A percentile compares a stretch with the other conserved stretches of the same genome.
Conservation (phyloP, 2,797 vertebrate genomes). For the Gephyroberyx darwinii region DNA sequence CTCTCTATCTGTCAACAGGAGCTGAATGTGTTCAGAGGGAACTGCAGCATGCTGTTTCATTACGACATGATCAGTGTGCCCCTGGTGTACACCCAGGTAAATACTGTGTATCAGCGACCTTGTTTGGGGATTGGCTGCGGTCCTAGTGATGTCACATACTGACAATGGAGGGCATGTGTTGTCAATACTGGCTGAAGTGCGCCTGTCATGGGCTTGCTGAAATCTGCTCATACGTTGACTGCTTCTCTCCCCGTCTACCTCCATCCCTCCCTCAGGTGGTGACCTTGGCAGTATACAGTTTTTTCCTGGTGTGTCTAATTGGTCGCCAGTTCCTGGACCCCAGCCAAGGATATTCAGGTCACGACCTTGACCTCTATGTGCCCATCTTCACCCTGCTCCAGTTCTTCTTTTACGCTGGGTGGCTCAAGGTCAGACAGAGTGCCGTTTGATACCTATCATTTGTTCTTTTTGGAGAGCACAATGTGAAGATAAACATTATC, state of each 20-base stretch:
- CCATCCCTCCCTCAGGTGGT: slow-evolving; percentile 83
- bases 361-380: slow-evolving; percentile 90
- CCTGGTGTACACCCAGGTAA: slow-evolving; percentile 93
- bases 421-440: slow-evolving; percentile 88
- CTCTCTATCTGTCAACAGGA: slow-evolving; percentile 76
- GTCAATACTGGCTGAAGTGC: too few relatives aligned
- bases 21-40: slow-evolving; percentile 86
- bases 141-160: background rate
- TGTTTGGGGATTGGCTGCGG: too few relatives aligned
- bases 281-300: slow-evolving; percentile 93
- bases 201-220: too few relatives aligned
- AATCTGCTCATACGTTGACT: background rate
- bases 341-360: slow-evolving; percentile 86
- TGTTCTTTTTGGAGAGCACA: background rate
- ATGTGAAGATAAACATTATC: background rate
- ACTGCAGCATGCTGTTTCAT: slow-evolving; percentile 94
- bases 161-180: background rate
- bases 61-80: slow-evolving; percentile 94
- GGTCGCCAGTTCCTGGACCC: slow-evolving; percentile 95
- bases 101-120: background rate
- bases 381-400: slow-evolving; percentile 94
- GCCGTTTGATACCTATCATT: background rate
- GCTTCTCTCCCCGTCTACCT: background rate
- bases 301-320: slow-evolving; percentile 92
- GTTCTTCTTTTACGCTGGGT: slow-evolving; percentile 95